Base-by-base conservation (phyloP, 2,113 vertebrate species). In the Dicentrarchus labrax region DNA sequence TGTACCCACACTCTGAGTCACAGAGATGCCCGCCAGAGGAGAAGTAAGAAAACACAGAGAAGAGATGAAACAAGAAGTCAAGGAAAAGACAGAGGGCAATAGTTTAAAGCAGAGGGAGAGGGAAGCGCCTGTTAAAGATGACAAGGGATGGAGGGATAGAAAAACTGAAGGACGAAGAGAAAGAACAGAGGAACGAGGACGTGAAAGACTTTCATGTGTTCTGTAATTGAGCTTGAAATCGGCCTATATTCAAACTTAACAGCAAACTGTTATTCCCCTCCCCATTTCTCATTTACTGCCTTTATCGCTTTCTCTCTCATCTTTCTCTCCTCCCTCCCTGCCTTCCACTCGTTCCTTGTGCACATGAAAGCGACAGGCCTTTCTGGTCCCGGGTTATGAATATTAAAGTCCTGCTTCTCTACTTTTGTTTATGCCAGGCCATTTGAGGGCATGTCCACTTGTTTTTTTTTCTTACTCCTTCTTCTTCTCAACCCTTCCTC, bases 211-310 rank as follows among this genome's bases (percentile, higher is more conserved):
- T 85, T 86, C 72, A 85, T 75, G 51, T 67, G 38, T 60, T 67
- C 80, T 68, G 57, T 84, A 90, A 88, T 88, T 80, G 88, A 56
- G 76, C 81, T 80, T 84, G 79, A 93, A 86, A 91, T 91, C 50
- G 69, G 24, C 56, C 56, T 51, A 54, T 71, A 65, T 80, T 90
- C 56, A 51, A 68, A 68, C 62, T 77, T 71, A 62, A 80, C 5
- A 1, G 47, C 57, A 80, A 86, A 91, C 80, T 85, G 79, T 77
- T 74, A 76, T 62, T 88, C 38, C 36, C 48, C 74, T 82, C 48
- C 47, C 53, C 15, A 16, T 77, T 16, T 50, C 54, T 79, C 60
- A 64, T 84, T 88, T 80, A 24, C 43, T n/a, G 21, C 68, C 74
- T 78, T 50, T 53, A 71, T 82, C 22, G 0, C 70, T 56, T 36